These are phyloP conservation scores for Echinometra lucunter DNA, from an alignment of 53 echinoderm and acorn worm species.

Conservation along the genomic window DNA sequence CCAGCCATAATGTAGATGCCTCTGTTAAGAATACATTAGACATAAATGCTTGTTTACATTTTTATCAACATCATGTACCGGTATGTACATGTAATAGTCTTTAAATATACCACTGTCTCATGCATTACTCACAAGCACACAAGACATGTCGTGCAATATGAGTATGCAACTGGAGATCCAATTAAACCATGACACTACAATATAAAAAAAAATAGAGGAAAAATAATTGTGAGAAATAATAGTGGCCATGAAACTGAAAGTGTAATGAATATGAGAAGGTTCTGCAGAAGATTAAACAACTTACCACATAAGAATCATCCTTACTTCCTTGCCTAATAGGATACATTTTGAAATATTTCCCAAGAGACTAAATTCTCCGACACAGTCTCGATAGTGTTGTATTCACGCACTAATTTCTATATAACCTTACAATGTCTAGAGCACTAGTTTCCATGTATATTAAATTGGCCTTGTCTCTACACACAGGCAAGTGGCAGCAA, in stretches of 20 bases:
- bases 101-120: too few relatives aligned
- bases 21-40: too few relatives aligned
- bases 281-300: neutral
- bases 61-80: too few relatives aligned
- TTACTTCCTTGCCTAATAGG: slow-evolving; percentile 21
- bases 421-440: neutral
- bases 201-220: neutral
- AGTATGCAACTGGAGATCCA: too few relatives aligned
- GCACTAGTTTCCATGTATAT: neutral
- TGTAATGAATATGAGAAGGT: neutral
- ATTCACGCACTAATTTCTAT: neutral
- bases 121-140: too few relatives aligned
- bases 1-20: too few relatives aligned
- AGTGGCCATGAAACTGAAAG: neutral
- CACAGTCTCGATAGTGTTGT: neutral
- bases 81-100: too few relatives aligned
- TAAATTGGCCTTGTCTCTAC: slow-evolving; percentile 22
- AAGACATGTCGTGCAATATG: too few relatives aligned
- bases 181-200: neutral
- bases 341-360: neutral
- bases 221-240: neutral
- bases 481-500: neutral
- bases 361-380: neutral
- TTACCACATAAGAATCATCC: slow-evolving; percentile 26
- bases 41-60: too few relatives aligned